These are phyloP conservation scores for Acrocephalus arundinaceus DNA, from an alignment of 2,113 vertebrate species.

Conservation along the genomic window DNA sequence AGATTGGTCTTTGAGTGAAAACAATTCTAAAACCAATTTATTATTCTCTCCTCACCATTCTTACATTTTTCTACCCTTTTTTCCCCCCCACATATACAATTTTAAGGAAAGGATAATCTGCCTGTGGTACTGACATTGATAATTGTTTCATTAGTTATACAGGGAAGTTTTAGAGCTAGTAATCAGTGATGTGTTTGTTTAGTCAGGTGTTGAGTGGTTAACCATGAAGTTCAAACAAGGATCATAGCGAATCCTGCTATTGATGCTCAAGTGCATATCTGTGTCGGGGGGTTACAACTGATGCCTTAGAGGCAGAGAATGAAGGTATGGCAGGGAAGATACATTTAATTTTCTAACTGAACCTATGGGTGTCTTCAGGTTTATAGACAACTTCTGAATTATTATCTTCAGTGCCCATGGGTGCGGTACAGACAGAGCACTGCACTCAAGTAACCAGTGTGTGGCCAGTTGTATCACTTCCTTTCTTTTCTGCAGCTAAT, in stretches of 20 bases:
- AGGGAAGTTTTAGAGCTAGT: background rate
- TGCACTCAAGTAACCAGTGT: background rate
- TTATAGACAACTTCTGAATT: background rate
- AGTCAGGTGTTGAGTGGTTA: background rate
- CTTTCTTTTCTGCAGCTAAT: background rate
- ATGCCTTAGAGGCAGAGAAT: background rate
- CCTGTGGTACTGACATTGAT: background rate
- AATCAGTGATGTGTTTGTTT: background rate
- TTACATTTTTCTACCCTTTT: background rate
- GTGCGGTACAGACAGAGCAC: rapidly evolving
- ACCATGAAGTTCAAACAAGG: background rate
- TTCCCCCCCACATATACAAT: rapidly evolving
- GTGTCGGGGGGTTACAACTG: background rate
- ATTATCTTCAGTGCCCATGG: background rate
- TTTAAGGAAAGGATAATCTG: background rate
- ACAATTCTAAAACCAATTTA: background rate
- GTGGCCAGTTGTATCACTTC: background rate
- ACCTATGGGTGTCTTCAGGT: background rate
- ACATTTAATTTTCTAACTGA: background rate
- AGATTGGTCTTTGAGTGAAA: background rate
- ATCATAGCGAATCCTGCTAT: background rate
- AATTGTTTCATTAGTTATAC: background rate
- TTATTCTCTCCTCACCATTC: background rate
- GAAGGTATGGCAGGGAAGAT: background rate
- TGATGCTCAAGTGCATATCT: background rate